Evolutionary conservation across 2,113 vertebrate genomes (phyloP).

Genomic region (Albula glossodonta): DNA sequence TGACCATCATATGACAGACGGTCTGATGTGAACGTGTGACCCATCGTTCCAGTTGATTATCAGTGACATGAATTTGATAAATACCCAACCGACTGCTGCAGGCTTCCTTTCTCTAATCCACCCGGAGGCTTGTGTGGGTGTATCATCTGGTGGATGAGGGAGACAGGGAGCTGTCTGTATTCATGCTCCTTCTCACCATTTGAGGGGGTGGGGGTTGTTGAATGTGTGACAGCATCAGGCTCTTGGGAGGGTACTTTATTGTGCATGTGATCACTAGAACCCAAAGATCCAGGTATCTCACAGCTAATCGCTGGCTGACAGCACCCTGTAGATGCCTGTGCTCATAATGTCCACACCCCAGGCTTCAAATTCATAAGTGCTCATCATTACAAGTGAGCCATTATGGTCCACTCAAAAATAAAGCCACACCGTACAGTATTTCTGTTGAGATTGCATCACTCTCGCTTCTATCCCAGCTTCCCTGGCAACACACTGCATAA

Average conservation of each 20-base stretch:
- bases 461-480: neutral
- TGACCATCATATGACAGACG: neutral
- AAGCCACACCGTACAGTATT: neutral
- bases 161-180: neutral
- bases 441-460: constrained; percentile 4
- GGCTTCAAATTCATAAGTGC: neutral
- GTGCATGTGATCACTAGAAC: neutral
- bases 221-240: neutral
- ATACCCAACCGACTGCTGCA: neutral
- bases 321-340: neutral
- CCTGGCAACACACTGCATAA: constrained; percentile 3
- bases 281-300: constrained; percentile 2
- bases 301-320: neutral
- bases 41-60: neutral
- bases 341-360: neutral
- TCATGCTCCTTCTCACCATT: neutral
- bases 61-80: neutral
- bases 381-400: neutral
- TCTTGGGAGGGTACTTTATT: too few species aligned
- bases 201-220: neutral
- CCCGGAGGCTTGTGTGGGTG: neutral
- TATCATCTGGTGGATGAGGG: neutral
- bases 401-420: neutral
- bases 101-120: neutral
- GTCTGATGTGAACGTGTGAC: neutral